Evolutionary conservation across 2,113 vertebrate genomes (phyloP).

Genomic region (Ahaetulla prasina): DNA sequence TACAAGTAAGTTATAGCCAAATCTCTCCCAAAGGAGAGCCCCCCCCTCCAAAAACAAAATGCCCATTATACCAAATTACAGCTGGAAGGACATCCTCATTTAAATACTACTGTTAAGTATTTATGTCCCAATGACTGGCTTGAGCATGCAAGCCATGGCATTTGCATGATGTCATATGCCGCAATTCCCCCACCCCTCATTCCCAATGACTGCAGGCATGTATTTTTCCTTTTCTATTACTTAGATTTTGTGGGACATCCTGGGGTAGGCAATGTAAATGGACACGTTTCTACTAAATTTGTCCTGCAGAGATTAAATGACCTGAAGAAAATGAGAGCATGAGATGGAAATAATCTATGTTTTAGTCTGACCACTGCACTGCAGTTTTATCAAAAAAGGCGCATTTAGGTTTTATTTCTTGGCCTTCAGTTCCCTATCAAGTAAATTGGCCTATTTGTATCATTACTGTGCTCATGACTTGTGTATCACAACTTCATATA

Average conservation of each 20-base stretch:
- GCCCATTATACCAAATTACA: not conserved
- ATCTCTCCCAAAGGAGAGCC: not conserved
- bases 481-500: not conserved
- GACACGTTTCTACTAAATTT: not conserved
- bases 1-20: not conserved
- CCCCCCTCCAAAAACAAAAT: not conserved
- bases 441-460: not conserved
- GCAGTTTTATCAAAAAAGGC: not conserved
- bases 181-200: not conserved
- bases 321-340: not conserved
- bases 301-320: not conserved
- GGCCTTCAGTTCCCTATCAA: not conserved
- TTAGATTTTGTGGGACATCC: not conserved
- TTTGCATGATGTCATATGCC: not conserved
- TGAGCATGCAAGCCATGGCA: not conserved
- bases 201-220: not conserved
- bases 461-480: not conserved
- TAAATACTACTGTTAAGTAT: not conserved
- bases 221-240: not conserved
- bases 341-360: not conserved
- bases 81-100: not conserved
- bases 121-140: not conserved
- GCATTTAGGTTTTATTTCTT: not conserved
- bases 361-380: not conserved
- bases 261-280: not conserved